Evolutionary conservation across 2,113 vertebrate genomes (phyloP), one percentile per base, ranked within the genome.

Genomic region (Salvator merianae): DNA sequence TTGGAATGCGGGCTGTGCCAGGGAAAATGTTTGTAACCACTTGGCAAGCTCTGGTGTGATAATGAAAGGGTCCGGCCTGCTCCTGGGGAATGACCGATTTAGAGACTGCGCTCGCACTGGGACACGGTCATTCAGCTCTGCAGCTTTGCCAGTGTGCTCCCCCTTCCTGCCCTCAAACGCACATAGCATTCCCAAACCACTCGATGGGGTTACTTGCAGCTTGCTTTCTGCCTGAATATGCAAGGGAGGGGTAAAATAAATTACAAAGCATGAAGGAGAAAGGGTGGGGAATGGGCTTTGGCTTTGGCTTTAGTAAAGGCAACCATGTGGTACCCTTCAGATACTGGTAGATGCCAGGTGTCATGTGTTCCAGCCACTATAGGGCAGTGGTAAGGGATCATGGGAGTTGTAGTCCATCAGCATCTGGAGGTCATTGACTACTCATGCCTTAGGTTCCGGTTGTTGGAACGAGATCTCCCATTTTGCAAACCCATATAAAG

Each of bases 21-120:
- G 0, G 73, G 92, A 86, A 90, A 94, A 92, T 91, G 91, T 89
- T 92, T 89, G 93, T 93, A 93, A 93, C 92, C 88, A 9, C 93
- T 91, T 85, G 0, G 91, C 94, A 90, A 2, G 89, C 73, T 90
- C 92, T 94, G 92, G 94, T 94, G 94, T 94, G 90, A 94, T 94
- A 94, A 94, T 94, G 93, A 94, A 93, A 94, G 94, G 92, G 92
- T 93, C 92, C 84, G 79, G 78, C 82, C 91, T 77, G 85, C 77
- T 85, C 91, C 91, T 91, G 89, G 92, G 93, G 94, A 85, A 22
- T 1, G 92, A 93, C 94, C 75, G 43, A 93, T 94, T 94, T 94
- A 94, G 93, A 93, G 86, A 87, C 83, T 90, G 84, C 84, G 75
- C 47, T 4, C 0, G 18, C 0, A 1, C 0, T 0, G 85, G 75